Evolutionary conservation across 2,888 invertebrate genomes (phyloP), one percentile per base, ranked within the genome.

Genomic region (Ptilodon capucinus): DNA sequence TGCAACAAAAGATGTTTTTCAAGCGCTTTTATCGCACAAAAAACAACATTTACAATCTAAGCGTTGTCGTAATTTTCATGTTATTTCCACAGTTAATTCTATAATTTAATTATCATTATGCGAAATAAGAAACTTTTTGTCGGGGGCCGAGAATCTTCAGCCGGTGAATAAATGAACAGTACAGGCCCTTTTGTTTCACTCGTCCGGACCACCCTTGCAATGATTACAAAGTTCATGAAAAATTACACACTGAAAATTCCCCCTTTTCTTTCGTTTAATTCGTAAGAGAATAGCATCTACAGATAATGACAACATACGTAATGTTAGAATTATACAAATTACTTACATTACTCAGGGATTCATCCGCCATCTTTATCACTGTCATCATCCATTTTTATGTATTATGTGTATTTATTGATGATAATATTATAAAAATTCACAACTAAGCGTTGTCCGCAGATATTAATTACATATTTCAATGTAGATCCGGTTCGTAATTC

Each of bases 401-500:
- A n/a, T n/a, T n/a, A n/a, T n/a, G n/a, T n/a, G n/a, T n/a, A n/a
- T n/a, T n/a, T n/a, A n/a, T n/a, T n/a, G n/a, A n/a, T n/a, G n/a
- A n/a, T n/a, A n/a, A n/a, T n/a, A n/a, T n/a, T n/a, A n/a, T n/a
- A n/a, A 36, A 41, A 18, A 5, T 6, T 36, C 17, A 0, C 36
- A 17, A 2, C 17, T 14, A 5, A 19, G n/a, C 9, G 5, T 19
- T 3, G 21, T 39, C 8, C 13, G 9, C n/a, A 25, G 51, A 64
- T 58, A 60, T 64, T 67, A 66, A 71, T 69, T 64, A 70, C 64
- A 69, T 74, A 75, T 76, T 79, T 76, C 70, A 74, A 71, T 74
- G 76, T 78, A 67, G 64, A 70, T 79, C 71, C 71, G 68, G 74
- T 74, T 74, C 75, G 79, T 84, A 79, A 76, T 77, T 85, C 76